A percentile compares a stretch with the other conserved stretches of the same genome.
phyloP scores from a whole-genome alignment of 2,113 vertebrate genomes.

The Pyxicephalus adspersus region DNA sequence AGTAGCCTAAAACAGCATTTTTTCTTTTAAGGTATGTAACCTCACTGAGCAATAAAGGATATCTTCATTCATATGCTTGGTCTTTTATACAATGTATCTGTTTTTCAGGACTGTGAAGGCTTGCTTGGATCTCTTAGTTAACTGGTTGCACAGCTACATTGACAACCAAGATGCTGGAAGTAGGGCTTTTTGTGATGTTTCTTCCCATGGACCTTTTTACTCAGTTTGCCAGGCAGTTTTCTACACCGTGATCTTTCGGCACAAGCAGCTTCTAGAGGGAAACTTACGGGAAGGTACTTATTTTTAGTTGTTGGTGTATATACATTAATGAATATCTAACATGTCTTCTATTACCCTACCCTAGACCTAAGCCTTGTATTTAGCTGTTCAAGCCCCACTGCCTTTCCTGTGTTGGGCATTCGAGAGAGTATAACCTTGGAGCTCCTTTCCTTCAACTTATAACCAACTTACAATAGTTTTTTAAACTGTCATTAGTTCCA shows the following conservation, averaged over 20 bases:
- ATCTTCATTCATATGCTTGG: too few relatives aligned
- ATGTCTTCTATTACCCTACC: too few relatives aligned
- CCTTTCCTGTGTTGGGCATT: too few relatives aligned
- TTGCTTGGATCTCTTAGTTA: slow-evolving; percentile 88
- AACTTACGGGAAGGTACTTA: slow-evolving; percentile 86
- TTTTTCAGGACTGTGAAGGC: slow-evolving; percentile 85
- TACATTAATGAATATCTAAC: too few relatives aligned
- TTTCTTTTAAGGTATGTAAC: too few relatives aligned
- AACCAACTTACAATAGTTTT: too few relatives aligned
- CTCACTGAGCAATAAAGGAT: not conserved
- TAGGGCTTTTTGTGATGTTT: slow-evolving; percentile 85
- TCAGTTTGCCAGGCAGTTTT: slow-evolving; percentile 89
- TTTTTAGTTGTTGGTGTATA: not conserved
- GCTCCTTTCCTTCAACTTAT: too few relatives aligned
- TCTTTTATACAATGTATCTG: not conserved
- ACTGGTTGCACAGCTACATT: slow-evolving; percentile 91
- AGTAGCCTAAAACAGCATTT: too few relatives aligned
- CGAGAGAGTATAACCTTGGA: too few relatives aligned
- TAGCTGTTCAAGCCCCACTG: too few relatives aligned
- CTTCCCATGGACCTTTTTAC: slow-evolving; percentile 91
- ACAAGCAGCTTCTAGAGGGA: slow-evolving; percentile 84
- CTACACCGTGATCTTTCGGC: slow-evolving; percentile 89
- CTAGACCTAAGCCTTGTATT: too few relatives aligned
- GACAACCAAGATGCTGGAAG: slow-evolving; percentile 83
- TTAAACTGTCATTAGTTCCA: too few relatives aligned